Conservation (phyloP, 2,797 vertebrate genomes). For the Esox lucius region DNA sequence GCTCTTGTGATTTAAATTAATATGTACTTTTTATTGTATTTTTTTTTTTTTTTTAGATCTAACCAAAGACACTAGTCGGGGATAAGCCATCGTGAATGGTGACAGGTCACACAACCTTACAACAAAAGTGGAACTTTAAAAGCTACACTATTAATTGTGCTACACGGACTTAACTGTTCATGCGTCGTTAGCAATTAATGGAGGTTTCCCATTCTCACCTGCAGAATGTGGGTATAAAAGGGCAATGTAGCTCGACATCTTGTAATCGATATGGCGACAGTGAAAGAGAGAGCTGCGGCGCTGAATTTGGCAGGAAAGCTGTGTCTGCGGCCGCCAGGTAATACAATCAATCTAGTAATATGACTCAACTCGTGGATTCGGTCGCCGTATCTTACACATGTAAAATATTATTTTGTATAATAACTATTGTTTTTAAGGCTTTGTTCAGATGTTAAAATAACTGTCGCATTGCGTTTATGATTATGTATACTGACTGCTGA, state of each 20-base stretch:
- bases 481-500: background rate
- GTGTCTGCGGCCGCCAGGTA: constrained; percentile 58
- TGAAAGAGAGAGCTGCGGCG: constrained; percentile 67
- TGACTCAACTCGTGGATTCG: background rate
- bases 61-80: no score
- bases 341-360: constrained; percentile 6
- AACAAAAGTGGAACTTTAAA: no score
- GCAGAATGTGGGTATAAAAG: constrained; percentile 3
- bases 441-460: no score
- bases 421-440: no score
- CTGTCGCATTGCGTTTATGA: background rate
- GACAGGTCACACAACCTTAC: no score
- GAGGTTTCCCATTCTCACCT: background rate
- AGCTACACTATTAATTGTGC: background rate
- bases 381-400: background rate
- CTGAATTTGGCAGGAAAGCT: constrained; percentile 68
- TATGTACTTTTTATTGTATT: no score
- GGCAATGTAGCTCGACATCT: background rate
- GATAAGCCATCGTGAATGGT: no score
- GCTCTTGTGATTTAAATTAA: no score
- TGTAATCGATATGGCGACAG: constrained; percentile 59
- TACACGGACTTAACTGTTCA: background rate
- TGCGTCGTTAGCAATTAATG: background rate
- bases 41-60: no score
- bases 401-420: no score